Evolutionary conservation across 2,113 vertebrate genomes (phyloP).

Genomic region (Oreochromis niloticus): DNA sequence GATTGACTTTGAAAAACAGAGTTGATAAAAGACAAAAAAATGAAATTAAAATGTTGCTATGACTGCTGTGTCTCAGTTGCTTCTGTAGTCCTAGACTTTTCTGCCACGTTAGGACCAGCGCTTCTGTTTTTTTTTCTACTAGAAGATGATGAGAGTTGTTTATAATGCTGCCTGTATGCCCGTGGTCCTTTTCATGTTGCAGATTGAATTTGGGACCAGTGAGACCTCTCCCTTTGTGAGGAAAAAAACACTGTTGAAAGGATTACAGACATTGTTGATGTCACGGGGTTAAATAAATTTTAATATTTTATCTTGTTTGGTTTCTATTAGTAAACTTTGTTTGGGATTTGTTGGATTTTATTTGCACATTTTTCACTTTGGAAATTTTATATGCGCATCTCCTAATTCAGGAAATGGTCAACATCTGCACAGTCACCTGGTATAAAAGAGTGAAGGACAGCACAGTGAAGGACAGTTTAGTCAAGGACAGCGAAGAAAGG

Average conservation of each 20-base stretch:
- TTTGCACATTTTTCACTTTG: not conserved
- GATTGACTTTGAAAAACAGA: not conserved
- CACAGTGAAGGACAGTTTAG: not conserved
- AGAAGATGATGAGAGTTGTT: not conserved
- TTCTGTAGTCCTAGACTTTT: not conserved
- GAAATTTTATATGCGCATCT: not conserved
- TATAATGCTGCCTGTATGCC: not conserved
- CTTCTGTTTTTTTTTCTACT: accelerated
- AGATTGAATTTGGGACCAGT: not conserved
- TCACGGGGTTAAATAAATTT: not conserved
- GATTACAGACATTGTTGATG: not conserved
- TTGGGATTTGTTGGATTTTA: not conserved
- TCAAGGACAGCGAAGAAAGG: not conserved
- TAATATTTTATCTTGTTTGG: not conserved
- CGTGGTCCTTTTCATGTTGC: not conserved
- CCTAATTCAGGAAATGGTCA: not conserved
- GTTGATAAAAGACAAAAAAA: not conserved
- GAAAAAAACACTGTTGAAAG: not conserved
- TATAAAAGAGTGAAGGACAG: not conserved
- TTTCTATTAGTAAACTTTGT: not conserved
- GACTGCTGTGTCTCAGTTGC: not conserved
- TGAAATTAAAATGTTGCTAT: not conserved
- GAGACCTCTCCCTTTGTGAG: not conserved
- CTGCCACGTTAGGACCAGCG: not conserved
- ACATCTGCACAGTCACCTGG: not conserved